These are phyloP conservation scores for Anoplolepis gracilipes DNA, from an alignment of 1,140 invertebrate genomes.

Conservation along the genomic window DNA sequence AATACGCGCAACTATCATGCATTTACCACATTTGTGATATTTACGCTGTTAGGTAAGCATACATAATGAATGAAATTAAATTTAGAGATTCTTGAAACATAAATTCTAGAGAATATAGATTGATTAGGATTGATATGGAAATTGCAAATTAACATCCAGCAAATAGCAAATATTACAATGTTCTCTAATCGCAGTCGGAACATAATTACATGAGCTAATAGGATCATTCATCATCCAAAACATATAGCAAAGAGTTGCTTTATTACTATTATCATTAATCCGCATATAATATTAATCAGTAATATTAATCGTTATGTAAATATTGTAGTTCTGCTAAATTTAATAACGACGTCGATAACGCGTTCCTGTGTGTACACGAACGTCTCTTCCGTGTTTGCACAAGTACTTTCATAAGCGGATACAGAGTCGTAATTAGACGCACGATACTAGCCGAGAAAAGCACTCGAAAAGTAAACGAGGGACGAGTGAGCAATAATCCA, in stretches of 20 bases:
- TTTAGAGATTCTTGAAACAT: background rate
- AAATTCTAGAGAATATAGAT: background rate
- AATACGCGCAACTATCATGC: background rate
- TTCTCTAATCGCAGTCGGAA: slow-evolving; percentile 5
- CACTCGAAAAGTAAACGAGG: slow-evolving; percentile 62
- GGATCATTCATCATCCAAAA: slow-evolving; percentile 34
- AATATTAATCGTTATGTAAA: slow-evolving; percentile 53
- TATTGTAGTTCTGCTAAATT: slow-evolving; percentile 58
- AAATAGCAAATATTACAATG: slow-evolving; percentile 25
- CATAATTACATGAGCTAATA: slow-evolving; percentile 36
- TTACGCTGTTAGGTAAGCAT: background rate
- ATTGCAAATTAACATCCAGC: background rate
- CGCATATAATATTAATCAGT: slow-evolving; percentile 53
- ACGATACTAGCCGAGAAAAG: slow-evolving; percentile 38
- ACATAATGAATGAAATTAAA: background rate
- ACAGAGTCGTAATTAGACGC: slow-evolving; percentile 62
- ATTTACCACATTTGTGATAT: background rate
- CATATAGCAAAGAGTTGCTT: slow-evolving; percentile 13
- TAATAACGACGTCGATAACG: slow-evolving; percentile 60
- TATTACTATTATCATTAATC: slow-evolving; percentile 50
- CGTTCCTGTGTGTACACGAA: background rate
- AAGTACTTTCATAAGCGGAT: slow-evolving; percentile 59
- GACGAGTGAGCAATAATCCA: slow-evolving; percentile 58
- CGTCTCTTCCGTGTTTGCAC: slow-evolving; percentile 48
- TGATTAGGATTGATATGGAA: background rate